A percentile compares a stretch with the other conserved stretches of the same genome.
phyloP scores from a whole-genome alignment of 2,888 invertebrate species.

The Exocentrus adspersus region DNA sequence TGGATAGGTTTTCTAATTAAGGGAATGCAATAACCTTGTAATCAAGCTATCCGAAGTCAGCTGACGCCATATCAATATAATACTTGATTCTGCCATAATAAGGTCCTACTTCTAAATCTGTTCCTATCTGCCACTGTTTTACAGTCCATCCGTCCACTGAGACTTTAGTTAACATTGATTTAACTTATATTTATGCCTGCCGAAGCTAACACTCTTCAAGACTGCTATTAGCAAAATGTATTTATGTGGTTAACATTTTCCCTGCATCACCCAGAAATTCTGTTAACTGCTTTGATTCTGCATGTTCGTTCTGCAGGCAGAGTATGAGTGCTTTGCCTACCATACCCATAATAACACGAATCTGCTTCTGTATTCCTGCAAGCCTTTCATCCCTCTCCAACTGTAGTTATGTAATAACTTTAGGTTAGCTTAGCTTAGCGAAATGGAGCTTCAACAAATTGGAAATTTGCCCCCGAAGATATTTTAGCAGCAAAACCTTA shows the following conservation, averaged over 20 bases:
- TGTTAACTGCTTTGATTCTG: neutral
- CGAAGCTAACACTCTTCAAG: neutral
- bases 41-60: neutral
- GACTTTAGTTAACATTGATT: neutral
- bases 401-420: neutral
- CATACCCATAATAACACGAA: neutral
- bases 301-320: neutral
- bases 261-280: neutral
- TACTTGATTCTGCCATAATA: neutral
- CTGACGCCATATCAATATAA: neutral
- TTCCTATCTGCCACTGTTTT: neutral
- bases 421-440: neutral
- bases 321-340: neutral
- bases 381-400: neutral
- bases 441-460: neutral
- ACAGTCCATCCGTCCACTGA: neutral
- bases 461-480: neutral
- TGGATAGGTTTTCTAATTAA: neutral
- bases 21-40: neutral
- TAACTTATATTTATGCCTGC: neutral
- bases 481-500: neutral
- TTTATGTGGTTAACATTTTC: neutral
- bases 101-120: neutral
- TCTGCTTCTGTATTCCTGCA: neutral
- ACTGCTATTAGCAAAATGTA: neutral